Conservation (phyloP, 2,113 vertebrate species). For the Eonycteris spelaea region DNA sequence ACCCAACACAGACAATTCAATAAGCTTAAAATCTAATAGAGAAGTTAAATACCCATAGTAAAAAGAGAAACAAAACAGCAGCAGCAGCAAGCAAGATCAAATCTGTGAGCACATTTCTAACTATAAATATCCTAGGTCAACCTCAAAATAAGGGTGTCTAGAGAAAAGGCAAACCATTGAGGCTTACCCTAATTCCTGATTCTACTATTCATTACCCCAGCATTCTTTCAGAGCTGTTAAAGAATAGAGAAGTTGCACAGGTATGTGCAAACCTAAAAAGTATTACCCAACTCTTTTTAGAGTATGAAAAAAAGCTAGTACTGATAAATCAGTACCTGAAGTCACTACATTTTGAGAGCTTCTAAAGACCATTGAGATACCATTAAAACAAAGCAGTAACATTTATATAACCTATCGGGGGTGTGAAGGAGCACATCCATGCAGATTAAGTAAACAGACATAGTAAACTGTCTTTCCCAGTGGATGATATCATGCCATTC, state of each 20-base stretch:
- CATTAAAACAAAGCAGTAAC: background rate
- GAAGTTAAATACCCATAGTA: background rate
- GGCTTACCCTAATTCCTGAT: background rate
- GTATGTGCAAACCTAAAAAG: background rate
- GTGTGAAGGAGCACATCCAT: background rate
- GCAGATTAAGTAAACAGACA: background rate
- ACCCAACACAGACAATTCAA: background rate
- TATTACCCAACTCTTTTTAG: background rate
- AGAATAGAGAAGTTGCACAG: background rate
- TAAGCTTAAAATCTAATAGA: background rate
- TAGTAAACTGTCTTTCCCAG: background rate
- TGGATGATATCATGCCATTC: background rate
- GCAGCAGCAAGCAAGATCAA: background rate
- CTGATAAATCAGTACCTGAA: background rate
- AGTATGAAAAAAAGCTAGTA: background rate
- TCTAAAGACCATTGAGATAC: background rate
- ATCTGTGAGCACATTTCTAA: background rate
- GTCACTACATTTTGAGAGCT: background rate
- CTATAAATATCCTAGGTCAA: background rate
- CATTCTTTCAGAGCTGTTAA: background rate
- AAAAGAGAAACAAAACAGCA: background rate
- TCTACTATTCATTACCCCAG: background rate
- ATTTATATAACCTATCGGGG: background rate
- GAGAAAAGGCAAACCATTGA: background rate
- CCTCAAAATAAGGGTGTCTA: background rate